Conservation (phyloP, 2,113 vertebrate genomes). For the Cyanoramphus novaezelandiae region DNA sequence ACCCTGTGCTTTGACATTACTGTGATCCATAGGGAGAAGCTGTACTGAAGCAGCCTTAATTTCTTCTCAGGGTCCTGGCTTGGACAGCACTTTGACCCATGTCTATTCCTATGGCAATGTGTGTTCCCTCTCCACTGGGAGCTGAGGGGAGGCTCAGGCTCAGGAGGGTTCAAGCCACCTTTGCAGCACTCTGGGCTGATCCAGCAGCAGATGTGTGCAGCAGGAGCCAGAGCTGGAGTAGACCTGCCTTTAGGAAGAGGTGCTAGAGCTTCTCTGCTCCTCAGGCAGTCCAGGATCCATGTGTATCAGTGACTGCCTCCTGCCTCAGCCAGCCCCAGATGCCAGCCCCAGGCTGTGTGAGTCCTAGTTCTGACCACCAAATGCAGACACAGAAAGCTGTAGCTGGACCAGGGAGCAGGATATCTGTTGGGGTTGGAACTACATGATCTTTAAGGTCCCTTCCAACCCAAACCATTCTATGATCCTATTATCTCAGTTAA, state of each 20-base stretch:
- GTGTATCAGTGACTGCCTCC: neutral
- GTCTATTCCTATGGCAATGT: rapidly evolving
- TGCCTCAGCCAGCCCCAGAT: neutral
- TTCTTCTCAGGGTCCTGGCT: neutral
- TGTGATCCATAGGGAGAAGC: neutral
- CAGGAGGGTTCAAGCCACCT: neutral
- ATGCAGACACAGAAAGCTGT: neutral
- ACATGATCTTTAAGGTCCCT: neutral
- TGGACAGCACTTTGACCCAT: neutral
- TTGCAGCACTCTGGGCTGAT: neutral
- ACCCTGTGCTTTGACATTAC: neutral
- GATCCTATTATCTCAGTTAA: neutral
- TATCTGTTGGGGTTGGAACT: neutral
- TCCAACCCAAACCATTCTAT: neutral
- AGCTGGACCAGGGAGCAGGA: neutral
- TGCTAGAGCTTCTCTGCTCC: neutral
- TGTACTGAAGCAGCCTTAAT: neutral
- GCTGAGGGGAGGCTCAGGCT: neutral
- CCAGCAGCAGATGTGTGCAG: neutral
- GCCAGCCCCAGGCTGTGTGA: neutral
- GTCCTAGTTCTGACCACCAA: neutral
- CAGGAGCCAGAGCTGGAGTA: neutral
- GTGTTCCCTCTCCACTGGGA: neutral
- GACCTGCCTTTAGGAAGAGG: neutral
- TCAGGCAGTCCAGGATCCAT: neutral